These are phyloP conservation scores for Drosophila pallidifrons DNA, from an alignment of 1,140 invertebrate species.

Conservation along the genomic window DNA sequence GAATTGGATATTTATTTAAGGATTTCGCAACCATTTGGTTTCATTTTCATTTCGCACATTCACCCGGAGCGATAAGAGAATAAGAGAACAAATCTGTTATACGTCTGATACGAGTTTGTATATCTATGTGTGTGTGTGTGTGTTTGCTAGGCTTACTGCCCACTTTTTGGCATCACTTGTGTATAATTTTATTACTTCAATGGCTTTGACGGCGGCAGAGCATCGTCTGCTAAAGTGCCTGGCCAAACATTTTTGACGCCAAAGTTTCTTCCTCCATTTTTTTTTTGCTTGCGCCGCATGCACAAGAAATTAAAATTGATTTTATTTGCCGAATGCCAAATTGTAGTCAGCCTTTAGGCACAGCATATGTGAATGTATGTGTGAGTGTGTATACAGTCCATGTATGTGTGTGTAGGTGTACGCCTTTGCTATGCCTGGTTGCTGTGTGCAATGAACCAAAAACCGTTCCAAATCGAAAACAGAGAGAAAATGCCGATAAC, in stretches of 20 bases:
- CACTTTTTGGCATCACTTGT: conserved; percentile 44
- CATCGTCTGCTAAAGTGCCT: conserved; percentile 52
- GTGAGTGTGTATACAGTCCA: neutral
- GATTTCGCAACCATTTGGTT: conserved; percentile 9
- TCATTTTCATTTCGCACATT: conserved; percentile 25
- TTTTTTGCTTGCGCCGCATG: conserved; percentile 18
- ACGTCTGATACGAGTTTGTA: conserved; percentile 9
- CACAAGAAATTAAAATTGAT: conserved; percentile 74
- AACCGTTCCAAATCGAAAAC: conserved; percentile 22
- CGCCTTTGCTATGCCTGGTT: neutral
- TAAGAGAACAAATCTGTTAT: conserved; percentile 55
- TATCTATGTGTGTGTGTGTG: neutral
- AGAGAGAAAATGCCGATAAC: conserved; percentile 8
- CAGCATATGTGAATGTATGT: neutral
- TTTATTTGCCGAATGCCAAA: conserved; percentile 49
- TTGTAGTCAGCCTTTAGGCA: conserved; percentile 2
- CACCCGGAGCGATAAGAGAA: neutral
- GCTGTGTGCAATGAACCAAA: conserved; percentile 41
- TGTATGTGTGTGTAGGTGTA: conserved; percentile 11
- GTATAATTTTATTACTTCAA: conserved; percentile 60
- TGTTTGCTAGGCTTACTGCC: conserved; percentile 12
- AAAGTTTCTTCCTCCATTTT: conserved; percentile 23
- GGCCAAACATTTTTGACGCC: conserved; percentile 52
- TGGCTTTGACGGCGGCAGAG: conserved; percentile 47
- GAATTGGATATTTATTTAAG: conserved; percentile 20